Base-by-base conservation (phyloP, 1,140 invertebrate species). In the Procambarus virginalis region DNA sequence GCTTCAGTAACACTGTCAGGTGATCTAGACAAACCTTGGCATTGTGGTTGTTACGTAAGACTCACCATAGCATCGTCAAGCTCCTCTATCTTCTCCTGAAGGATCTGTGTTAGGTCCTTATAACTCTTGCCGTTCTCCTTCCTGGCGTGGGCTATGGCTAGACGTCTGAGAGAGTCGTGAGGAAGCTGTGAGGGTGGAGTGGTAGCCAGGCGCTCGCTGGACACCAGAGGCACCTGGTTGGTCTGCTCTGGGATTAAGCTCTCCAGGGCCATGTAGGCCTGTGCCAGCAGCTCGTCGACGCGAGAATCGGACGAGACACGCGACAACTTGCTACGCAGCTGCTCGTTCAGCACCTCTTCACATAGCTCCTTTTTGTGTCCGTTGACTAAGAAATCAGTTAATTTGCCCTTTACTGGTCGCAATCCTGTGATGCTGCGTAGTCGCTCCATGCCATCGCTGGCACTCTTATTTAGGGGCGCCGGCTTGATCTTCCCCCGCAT, bases 31-130 rank as follows among this genome's bases (percentile, higher is more conserved):
- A 8, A 20, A 9, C 76, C 3, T 17, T 70, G 34, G 34, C 34
- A 1, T 12, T 46, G 73, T 17, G 34, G 34, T 34, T 34, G 34
- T 34, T 34, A 34, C 34, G 6, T 10, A 10, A 45, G 0, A 86
- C 91, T 92, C 76, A 92, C 91, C 91, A 92, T 55, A 45, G 91
- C 89, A 75, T 85, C 84, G 20, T 90, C 90, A 48, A 92, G 89
- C 46, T 92, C 91, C 84, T 92, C 85, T 49, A 92, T 92, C 80
- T 92, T 92, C 91, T 93, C 75, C 83, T 92, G 80, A 68, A 92
- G 89, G 89, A 93, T 91, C 81, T 84, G 85, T 73, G 79, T 83
- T 46, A 91, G 80, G 76, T 85, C 91, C 78, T 91, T 91, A 75
- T 88, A 92, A 55, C 85, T 86, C 81, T 91, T 87, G 51, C 92